Evolutionary conservation across 2,113 vertebrate species (phyloP).

Genomic region (Propithecus coquereli): DNA sequence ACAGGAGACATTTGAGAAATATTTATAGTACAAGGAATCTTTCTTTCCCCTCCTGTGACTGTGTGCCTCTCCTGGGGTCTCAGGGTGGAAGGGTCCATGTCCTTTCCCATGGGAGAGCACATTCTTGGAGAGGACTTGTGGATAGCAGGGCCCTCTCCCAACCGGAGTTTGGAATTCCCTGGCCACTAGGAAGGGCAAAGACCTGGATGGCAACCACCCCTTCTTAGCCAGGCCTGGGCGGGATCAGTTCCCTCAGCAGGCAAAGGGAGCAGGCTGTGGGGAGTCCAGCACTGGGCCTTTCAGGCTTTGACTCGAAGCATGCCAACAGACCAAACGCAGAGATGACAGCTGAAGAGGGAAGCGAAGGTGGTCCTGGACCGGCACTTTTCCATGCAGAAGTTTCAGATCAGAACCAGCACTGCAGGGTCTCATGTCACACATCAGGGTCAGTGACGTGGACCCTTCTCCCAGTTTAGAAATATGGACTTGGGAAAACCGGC

Average conservation of each 20-base stretch:
- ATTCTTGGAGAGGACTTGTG: not conserved
- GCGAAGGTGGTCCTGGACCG: not conserved
- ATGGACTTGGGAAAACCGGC: not conserved
- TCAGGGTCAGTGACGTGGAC: not conserved
- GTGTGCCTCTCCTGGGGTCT: not conserved
- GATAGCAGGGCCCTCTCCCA: not conserved
- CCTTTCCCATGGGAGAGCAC: slow-evolving; percentile 12
- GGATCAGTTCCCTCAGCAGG: not conserved
- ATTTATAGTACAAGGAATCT: slow-evolving; percentile 64
- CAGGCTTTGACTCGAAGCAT: not conserved
- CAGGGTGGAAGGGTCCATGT: slow-evolving; percentile 19
- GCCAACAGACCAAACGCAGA: not conserved
- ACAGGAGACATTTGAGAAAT: slow-evolving; percentile 61
- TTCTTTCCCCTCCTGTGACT: slow-evolving; percentile 3
- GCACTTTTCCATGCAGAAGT: not conserved
- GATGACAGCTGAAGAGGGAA: not conserved
- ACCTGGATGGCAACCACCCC: not conserved
- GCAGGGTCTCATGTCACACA: not conserved
- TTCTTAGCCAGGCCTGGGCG: not conserved
- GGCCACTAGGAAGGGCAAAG: slow-evolving; percentile 1
- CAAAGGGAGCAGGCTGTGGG: not conserved
- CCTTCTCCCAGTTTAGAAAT: not conserved
- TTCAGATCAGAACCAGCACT: not conserved
- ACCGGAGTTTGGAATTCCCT: not conserved
- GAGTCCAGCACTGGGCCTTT: fast-evolving